Base-by-base conservation (phyloP, 92 coral and sea anemone species). In the Micromussa lordhowensis region DNA sequence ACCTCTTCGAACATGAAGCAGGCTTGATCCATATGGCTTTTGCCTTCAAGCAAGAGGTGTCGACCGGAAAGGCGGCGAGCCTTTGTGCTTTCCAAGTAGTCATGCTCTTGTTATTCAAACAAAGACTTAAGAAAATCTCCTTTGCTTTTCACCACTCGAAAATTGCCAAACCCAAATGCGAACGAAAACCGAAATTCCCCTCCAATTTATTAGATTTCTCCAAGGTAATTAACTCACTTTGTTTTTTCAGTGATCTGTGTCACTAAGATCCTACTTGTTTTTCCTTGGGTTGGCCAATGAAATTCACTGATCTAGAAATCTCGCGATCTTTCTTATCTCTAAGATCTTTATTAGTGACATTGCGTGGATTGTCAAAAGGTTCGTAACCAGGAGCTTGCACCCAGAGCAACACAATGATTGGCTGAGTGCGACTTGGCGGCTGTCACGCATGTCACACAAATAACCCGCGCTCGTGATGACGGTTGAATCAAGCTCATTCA, bases 51-150 rank as follows among this genome's bases (percentile, higher is more conserved):
- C 92, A 19, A 84, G 63, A 68, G 88, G 95, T 86, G 91, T 83
- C 19, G 74, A 94, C 96, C 98, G 96, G 98, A 94, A 94, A 85
- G 94, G 94, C 94, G 97, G 98, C 86, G 59, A 63, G 74, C 86
- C 87, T 85, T 87, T 95, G 98, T 61, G 75, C 77, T 73, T 64
- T 49, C 51, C 75, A 63, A 86, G 77, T 68, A 57, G 59, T 76
- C 77, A 76, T 86, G 78, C 83, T 77, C 83, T 68, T 77, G 83
- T 86, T 86, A 49, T 86, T 84, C n/a, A 86, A 76, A 86, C 89
- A 66, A 77, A 86, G 89, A 77, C 89, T 86, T 86, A 78, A 64
- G 83, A 15, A 78, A 86, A 86, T 86, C 89, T 28, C 26, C 89
- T 86, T 86, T 86, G 64, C 89, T 78, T 13, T 86, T 86, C 68